Evolutionary conservation across 1,140 invertebrate species (phyloP).

Genomic region (Ooceraea biroi): DNA sequence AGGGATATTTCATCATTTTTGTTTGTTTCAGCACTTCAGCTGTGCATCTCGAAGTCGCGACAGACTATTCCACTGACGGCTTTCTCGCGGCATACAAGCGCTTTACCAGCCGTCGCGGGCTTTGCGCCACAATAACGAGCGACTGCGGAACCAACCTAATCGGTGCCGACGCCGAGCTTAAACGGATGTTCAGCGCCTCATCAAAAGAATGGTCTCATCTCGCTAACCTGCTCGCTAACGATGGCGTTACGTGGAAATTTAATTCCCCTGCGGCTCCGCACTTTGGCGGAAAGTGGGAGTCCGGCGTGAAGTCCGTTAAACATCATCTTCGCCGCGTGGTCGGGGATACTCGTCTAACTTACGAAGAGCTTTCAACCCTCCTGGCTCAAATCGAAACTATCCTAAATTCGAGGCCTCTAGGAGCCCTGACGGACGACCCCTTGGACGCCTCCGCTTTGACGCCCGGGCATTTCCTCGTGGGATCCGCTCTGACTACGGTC

Average conservation of each 20-base stretch:
- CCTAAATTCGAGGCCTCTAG: slow-evolving; percentile 71
- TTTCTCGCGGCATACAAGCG: slow-evolving; percentile 70
- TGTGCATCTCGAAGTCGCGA: slow-evolving; percentile 75
- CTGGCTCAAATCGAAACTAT: slow-evolving; percentile 34
- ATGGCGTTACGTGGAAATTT: slow-evolving; percentile 2
- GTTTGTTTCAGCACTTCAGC: slow-evolving; percentile 72
- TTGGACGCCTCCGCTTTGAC: slow-evolving; percentile 61
- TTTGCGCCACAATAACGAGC: slow-evolving; percentile 66
- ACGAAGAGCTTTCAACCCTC: slow-evolving; percentile 67
- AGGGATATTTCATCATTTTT: slow-evolving; percentile 67
- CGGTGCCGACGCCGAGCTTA: slow-evolving; percentile 70
- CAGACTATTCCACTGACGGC: slow-evolving; percentile 67
- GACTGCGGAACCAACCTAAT: slow-evolving; percentile 81
- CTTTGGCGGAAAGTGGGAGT: too few relatives aligned
- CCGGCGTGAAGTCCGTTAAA: too few relatives aligned
- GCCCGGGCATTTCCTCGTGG: slow-evolving; percentile 76
- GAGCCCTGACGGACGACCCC: slow-evolving; percentile 57
- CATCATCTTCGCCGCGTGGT: too few relatives aligned
- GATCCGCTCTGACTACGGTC: slow-evolving; percentile 56
- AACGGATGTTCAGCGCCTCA: slow-evolving; percentile 36
- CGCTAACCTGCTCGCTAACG: neutral
- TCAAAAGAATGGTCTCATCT: slow-evolving; percentile 11
- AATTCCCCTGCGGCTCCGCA: slow-evolving; percentile 59
- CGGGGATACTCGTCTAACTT: slow-evolving; percentile 63
- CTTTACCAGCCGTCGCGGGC: slow-evolving; percentile 67